Evolutionary conservation across 2,888 invertebrate species (phyloP).

Genomic region (Polyommatus iphigenia): DNA sequence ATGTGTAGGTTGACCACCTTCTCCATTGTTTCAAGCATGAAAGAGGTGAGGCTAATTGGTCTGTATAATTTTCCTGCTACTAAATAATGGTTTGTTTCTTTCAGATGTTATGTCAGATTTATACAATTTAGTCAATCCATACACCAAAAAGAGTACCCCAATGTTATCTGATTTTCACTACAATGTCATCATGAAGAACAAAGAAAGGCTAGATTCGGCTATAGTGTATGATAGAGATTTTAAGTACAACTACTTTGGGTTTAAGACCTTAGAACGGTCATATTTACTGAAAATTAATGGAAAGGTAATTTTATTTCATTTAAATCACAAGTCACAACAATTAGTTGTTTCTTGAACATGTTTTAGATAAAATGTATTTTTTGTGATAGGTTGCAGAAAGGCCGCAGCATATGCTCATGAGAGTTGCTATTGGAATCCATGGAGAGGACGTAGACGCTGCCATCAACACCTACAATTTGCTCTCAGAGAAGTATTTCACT

Average conservation of each 20-base stretch:
- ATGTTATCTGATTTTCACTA: constrained; percentile 93
- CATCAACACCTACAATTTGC: constrained; percentile 96
- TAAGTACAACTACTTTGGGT: constrained; percentile 99
- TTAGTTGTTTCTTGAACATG: not conserved
- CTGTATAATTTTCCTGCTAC: not conserved
- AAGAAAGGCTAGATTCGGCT: constrained; percentile 94
- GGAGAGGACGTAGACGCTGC: constrained; percentile 94
- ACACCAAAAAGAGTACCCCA: constrained; percentile 86
- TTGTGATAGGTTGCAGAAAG: constrained; percentile 88
- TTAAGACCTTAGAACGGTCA: constrained; percentile 97
- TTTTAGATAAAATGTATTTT: constrained; percentile 32
- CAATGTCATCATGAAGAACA: constrained; percentile 90
- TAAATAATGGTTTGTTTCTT: not conserved
- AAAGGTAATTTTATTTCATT: constrained; percentile 71
- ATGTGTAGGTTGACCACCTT: too few relatives aligned
- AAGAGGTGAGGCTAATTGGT: too few relatives aligned
- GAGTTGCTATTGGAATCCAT: constrained; percentile 98
- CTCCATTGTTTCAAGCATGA: too few relatives aligned
- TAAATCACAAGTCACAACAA: not conserved
- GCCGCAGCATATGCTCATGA: constrained; percentile 99
- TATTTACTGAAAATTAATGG: constrained; percentile 95
- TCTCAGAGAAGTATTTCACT: constrained; percentile 97
- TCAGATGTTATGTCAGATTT: constrained; percentile 94
- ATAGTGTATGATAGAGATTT: constrained; percentile 99
- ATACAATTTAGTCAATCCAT: constrained; percentile 86